A percentile compares a stretch with the other conserved stretches of the same genome.
Evolutionary conservation across 2,797 vertebrate genomes (phyloP).

Genomic region (Fratercula arctica): DNA sequence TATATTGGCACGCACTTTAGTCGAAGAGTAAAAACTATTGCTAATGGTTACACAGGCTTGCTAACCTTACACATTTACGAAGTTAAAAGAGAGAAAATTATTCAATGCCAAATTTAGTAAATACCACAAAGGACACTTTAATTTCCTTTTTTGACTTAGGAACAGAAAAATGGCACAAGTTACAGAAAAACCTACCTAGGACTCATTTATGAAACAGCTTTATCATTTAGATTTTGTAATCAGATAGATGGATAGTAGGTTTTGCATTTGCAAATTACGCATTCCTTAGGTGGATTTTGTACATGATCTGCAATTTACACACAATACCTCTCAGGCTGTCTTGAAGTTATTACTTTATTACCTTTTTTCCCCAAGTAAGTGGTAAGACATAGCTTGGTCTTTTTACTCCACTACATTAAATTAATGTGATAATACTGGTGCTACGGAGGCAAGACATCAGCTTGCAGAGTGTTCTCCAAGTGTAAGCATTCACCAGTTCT

Average conservation of each 20-base stretch:
- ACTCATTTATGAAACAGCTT: neutral
- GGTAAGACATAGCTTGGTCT: neutral
- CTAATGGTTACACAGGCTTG: neutral
- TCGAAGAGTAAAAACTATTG: neutral
- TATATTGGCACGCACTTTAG: neutral
- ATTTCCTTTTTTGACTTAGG: neutral
- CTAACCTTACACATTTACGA: neutral
- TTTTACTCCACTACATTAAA: neutral
- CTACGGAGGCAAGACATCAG: neutral
- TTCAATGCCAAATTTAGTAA: neutral
- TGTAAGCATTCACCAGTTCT: neutral
- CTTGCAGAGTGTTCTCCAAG: neutral
- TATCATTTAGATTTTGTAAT: neutral
- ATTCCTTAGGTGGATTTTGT: conserved; percentile 3
- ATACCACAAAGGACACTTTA: neutral
- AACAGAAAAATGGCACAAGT: neutral
- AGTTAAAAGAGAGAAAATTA: neutral
- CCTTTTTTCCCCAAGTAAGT: neutral
- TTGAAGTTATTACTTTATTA: conserved; percentile 3
- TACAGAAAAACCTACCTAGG: neutral
- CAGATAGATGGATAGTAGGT: neutral
- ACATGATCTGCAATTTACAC: neutral
- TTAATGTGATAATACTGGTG: neutral
- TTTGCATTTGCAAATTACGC: conserved; percentile 23
- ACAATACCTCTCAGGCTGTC: neutral